Percentiles rank a stretch among this genome's conserved stretches.
Conservation (phyloP, 2,113 vertebrate genomes). For the Ranitomeya variabilis region DNA sequence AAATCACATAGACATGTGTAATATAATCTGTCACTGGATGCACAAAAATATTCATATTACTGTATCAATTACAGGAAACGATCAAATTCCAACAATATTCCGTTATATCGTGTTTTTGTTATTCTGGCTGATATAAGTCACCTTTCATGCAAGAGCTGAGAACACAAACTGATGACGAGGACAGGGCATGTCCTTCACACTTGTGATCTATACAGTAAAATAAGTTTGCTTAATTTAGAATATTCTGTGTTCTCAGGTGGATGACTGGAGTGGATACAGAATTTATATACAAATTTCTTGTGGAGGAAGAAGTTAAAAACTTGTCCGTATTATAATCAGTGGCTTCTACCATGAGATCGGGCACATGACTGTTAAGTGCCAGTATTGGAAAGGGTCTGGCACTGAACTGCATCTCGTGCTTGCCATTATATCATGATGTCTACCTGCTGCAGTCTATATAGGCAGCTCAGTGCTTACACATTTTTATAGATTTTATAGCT, state of each 20-base stretch:
- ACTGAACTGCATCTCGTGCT: too few species aligned
- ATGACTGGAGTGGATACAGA: not conserved
- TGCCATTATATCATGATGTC: too few species aligned
- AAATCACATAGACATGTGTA: slow-evolving; percentile 2
- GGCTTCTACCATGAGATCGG: too few species aligned
- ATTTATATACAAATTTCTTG: too few species aligned
- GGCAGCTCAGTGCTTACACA: too few species aligned
- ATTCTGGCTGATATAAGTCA: slow-evolving; percentile 11
- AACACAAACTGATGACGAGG: not conserved
- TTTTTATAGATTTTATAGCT: too few species aligned
- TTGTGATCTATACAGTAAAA: not conserved
- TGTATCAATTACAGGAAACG: slow-evolving; percentile 21
- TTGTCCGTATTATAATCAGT: not conserved
- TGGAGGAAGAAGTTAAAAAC: too few species aligned
- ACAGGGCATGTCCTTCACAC: not conserved
- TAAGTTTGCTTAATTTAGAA: not conserved
- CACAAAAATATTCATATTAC: not conserved
- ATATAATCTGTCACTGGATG: not conserved
- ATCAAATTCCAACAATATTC: not conserved
- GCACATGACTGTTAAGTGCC: too few species aligned
- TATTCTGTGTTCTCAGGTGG: not conserved
- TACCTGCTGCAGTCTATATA: too few species aligned
- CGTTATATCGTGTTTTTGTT: not conserved
- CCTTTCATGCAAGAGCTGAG: slow-evolving; percentile 21
- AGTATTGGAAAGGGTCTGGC: too few species aligned